A percentile compares a stretch with the other conserved stretches of the same genome.
Conservation (phyloP, 2,888 invertebrate species). For the Apocheima hispidaria region DNA sequence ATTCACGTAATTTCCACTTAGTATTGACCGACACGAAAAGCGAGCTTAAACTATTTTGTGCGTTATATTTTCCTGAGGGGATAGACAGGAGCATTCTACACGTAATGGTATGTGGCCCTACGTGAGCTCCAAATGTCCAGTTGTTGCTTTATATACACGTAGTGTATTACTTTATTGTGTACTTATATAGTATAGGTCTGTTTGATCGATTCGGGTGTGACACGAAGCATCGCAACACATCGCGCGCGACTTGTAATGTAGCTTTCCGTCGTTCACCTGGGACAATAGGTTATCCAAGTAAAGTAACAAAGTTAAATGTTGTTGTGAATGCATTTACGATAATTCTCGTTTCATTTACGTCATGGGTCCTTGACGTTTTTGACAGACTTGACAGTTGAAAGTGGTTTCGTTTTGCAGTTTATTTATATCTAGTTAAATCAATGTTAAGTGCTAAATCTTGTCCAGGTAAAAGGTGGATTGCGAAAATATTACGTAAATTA, state of each 20-base stretch:
- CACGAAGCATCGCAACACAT: not conserved
- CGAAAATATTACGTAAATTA: not conserved
- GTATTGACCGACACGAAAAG: too few relatives aligned
- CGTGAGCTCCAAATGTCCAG: too few relatives aligned
- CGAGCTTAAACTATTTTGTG: too few relatives aligned
- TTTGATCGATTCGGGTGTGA: too few relatives aligned
- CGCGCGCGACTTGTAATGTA: not conserved
- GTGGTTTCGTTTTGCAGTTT: constrained; percentile 11
- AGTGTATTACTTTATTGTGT: too few relatives aligned
- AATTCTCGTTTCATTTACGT: constrained; percentile 13
- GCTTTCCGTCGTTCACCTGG: not conserved
- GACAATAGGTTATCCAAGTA: not conserved
- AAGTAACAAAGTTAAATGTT: not conserved
- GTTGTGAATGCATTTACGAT: constrained; percentile 3
- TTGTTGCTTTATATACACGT: too few relatives aligned
- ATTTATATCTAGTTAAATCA: not conserved
- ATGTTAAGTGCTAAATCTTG: constrained; percentile 2
- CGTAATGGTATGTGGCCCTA: too few relatives aligned
- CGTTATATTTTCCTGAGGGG: too few relatives aligned
- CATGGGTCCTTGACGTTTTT: constrained; percentile 18
- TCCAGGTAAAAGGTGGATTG: not conserved
- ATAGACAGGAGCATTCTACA: too few relatives aligned
- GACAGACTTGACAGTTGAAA: constrained; percentile 24
- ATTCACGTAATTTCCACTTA: too few relatives aligned
- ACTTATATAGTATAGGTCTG: too few relatives aligned